Percentiles rank a stretch among this genome's conserved stretches.
These are phyloP conservation scores for Nephrotoma appendiculata DNA, from an alignment of 2,888 invertebrate genomes.

Conservation along the genomic window DNA sequence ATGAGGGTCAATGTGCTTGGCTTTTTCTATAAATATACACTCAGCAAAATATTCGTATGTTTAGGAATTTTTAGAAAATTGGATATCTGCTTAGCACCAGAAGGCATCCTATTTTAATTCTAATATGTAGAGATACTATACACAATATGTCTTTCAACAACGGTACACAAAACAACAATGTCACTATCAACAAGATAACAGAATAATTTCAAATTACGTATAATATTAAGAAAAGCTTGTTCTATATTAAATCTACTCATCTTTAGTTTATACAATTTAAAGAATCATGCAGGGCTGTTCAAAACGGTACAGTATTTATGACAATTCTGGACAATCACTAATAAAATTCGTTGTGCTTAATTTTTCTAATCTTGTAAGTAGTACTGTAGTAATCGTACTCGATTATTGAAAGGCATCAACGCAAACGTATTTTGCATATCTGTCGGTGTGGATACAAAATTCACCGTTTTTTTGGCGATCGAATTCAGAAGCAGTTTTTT, in stretches of 20 bases:
- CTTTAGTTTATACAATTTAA: fast-evolving
- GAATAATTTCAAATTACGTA: not conserved
- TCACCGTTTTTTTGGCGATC: too few species aligned
- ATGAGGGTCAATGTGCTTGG: not conserved
- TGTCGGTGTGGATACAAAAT: too few species aligned
- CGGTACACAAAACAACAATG: not conserved
- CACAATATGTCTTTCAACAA: not conserved
- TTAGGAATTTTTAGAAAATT: not conserved
- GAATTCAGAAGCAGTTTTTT: too few species aligned
- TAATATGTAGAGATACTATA: not conserved
- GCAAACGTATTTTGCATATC: too few species aligned
- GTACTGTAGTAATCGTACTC: too few species aligned
- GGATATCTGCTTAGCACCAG: not conserved
- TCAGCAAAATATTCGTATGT: not conserved
- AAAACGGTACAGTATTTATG: fast-evolving
- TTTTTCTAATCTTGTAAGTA: too few species aligned
- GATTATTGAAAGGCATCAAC: too few species aligned
- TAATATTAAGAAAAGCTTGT: too few species aligned
- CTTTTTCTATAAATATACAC: not conserved
- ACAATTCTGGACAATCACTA: too few species aligned
- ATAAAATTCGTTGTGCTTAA: too few species aligned
- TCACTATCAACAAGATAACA: not conserved
- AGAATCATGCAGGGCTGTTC: too few species aligned
- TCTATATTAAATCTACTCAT: too few species aligned
- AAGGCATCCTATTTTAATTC: not conserved